A percentile compares a stretch with the other conserved stretches of the same genome.
Conservation (phyloP, 2,888 invertebrate species). For the Trachelus stipa region DNA sequence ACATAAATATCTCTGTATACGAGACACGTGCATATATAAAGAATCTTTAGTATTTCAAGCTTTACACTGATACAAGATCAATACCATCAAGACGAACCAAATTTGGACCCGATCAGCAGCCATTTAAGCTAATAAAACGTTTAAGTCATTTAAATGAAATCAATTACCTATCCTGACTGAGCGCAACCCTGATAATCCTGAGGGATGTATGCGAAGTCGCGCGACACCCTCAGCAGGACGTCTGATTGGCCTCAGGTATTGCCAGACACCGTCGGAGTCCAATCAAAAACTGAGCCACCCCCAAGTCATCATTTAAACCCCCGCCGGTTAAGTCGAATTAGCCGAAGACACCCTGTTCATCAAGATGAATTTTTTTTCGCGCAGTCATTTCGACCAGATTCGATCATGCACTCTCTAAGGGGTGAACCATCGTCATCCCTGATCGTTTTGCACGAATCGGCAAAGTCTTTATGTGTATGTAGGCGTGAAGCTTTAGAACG, state of each 20-base stretch:
- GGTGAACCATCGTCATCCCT: neutral
- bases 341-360: neutral
- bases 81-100: neutral
- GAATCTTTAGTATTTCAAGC: neutral
- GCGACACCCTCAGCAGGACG: constrained; percentile 45
- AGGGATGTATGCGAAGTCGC: constrained; percentile 40
- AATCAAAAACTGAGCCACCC: constrained; percentile 34
- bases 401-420: neutral
- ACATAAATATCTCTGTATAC: constrained; percentile 25
- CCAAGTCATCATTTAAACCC: constrained; percentile 36
- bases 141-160: constrained; percentile 51
- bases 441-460: neutral
- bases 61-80: neutral
- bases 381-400: neutral
- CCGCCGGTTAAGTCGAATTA: constrained; percentile 38
- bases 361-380: neutral
- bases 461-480: neutral
- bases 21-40: constrained; percentile 18
- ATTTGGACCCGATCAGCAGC: neutral
- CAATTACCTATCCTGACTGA: constrained; percentile 46
- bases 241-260: constrained; percentile 45
- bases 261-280: constrained; percentile 53
- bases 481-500: neutral
- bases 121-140: neutral
- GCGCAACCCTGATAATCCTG: constrained; percentile 41